Evolutionary conservation across 2,113 vertebrate genomes (phyloP), one percentile per base, ranked within the genome.

Genomic region (Sinocyclocheilus grahami): DNA sequence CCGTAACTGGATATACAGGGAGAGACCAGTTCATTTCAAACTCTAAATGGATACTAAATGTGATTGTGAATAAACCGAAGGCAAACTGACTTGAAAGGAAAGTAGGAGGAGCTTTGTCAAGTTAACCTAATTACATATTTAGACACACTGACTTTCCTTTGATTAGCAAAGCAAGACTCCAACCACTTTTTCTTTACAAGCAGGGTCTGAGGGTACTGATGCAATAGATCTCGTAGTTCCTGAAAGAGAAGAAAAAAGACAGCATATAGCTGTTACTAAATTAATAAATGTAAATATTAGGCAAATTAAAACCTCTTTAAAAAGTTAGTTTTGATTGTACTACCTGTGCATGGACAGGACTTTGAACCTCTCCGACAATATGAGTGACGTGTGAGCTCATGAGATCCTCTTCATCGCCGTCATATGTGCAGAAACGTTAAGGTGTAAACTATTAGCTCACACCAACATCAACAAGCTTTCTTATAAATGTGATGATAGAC

Each of bases 381-480:
- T 96, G 95, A 4, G 95, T 95, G 85, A 95, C 93, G 16, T 92
- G 89, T 4, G 88, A 42, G 83, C 92, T 93, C 95, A 96, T 93
- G 42, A 92, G 2, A 33, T 94, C 93, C 72, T 94, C 94, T 58
- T 95, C 94, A 10, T 95, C 93, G 7, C 95, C 95, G 11, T 95
- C 93, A 93, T 95, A 96, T 3, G 95, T 96, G 84, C 72, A 39
- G 27, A 7, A 79, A 18, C 69, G 90, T 88, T 94, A 95, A 95
- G 94, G 94, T 90, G 20, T 33, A 9, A 5, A 69, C 20, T 5
- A 1, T 63, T 51, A 62, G 8, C 8, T 69, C 20, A 10, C 2
- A 7, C 6, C 55, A 58, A 58, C 20, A 60, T 22, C 78, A 81
- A 65, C 14, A 60, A 22, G 27, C 16, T 60, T 60, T 37, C 22